These are phyloP conservation scores for Menura novaehollandiae DNA, from an alignment of 2,113 vertebrate species.

Conservation along the genomic window DNA sequence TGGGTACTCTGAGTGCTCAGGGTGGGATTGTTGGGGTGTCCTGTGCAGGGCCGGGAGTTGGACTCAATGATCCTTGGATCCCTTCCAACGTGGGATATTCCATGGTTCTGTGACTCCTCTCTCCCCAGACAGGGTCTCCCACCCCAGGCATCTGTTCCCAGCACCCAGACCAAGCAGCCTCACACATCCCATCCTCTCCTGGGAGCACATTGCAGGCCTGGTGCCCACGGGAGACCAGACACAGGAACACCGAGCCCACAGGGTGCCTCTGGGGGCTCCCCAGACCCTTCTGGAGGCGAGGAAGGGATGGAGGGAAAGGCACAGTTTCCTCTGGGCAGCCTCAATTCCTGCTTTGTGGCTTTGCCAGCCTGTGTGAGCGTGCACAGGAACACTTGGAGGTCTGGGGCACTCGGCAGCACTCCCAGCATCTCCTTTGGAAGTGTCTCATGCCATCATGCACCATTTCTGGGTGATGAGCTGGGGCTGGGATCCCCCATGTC, in stretches of 20 bases:
- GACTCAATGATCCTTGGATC: background rate
- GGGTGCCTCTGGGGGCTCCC: rapidly evolving
- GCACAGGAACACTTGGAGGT: background rate
- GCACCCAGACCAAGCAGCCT: background rate
- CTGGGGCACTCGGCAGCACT: rapidly evolving
- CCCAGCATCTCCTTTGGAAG: background rate
- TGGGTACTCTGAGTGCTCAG: background rate
- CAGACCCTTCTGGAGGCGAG: background rate
- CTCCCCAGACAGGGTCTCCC: rapidly evolving
- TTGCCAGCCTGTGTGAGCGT: rapidly evolving
- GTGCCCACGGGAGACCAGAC: rapidly evolving
- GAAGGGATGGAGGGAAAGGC: background rate
- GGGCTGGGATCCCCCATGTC: background rate
- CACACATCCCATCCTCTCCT: background rate
- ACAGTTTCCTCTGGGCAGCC: background rate
- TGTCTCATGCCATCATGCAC: rapidly evolving
- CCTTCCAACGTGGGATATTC: background rate
- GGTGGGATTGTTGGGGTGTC: background rate
- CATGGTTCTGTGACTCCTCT: background rate
- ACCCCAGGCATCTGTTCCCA: background rate
- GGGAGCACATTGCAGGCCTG: background rate
- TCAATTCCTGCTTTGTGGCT: background rate
- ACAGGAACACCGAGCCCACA: background rate
- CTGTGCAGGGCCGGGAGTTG: background rate
- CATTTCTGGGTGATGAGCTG: background rate